Base-by-base conservation (phyloP, 1,140 invertebrate genomes). In the Nylanderia fulva region DNA sequence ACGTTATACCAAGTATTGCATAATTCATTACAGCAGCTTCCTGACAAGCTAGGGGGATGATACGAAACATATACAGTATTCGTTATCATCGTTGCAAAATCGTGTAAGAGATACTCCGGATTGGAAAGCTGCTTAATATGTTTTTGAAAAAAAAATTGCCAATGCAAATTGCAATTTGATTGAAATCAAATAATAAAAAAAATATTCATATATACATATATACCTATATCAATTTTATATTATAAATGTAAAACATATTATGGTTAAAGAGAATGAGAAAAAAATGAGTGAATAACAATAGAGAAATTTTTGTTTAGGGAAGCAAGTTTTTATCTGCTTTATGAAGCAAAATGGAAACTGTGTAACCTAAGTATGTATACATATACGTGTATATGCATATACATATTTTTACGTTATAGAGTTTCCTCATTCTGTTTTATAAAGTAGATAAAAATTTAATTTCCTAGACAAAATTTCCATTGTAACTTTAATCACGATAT, bases 1-100 rank as follows among this genome's bases (percentile, higher is more conserved):
- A 80, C 7, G 33, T 6, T 64, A 63, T 52, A 36, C 27, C 27
- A 39, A 52, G 18, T 36, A 11, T 21, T 80, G 77, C 77, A 71
- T 82, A 82, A 82, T 82, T 71, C 52, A 82, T 82, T 33, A 27
- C 33, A 24, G 27, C n/a, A 42, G 29, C 29, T 42, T n/a, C 18
- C 48, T 39, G 24, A 29, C 24, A 18, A 29, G 15, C 11, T 29
- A 52, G 33, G 11, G 11, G 9, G 11, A 39, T 18, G 33, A 80
- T 68, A 21, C 52, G 13, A 58, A 71, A 58, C 36, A 39, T 27
- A 45, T 11, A 71, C 36, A 18, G 13, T 42, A 56, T 71, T 29
- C 64, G 15, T 21, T 39, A 39, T 56, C 52, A 56, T 4, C 7
- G 3, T 42, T 33, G 27, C 36, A 58, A 71, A 33, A 71, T 27